Evolutionary conservation across 2,797 vertebrate genomes (phyloP), one percentile per base, ranked within the genome.

Genomic region (Premnoplex brunnescens): DNA sequence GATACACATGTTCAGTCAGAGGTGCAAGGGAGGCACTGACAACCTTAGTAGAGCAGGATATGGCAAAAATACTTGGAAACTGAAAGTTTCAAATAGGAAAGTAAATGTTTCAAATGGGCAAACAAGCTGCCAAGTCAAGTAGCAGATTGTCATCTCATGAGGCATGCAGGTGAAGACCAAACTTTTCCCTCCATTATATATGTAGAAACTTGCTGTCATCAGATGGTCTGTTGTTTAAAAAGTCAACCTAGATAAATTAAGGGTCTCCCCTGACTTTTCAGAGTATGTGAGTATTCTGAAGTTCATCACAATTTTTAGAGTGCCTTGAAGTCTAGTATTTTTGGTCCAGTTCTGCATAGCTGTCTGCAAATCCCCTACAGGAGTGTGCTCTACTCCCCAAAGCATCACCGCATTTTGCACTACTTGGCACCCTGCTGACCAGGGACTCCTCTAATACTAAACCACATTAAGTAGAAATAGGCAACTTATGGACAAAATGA

Each of bases 371-470:
- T 21, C 44, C 52, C n/a, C 24, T 28, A 15, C 49, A 39, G 44
- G 34, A 64, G 4, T 1, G 0, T 30, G 14, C 23, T 82, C 32
- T 56, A 0, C 10, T 79, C 8, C 12, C 6, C 4, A 3, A 28
- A 88, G 67, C 32, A 12, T 37, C 36, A 55, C 16, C 58, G 46
- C 4, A 6, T 62, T 66, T 88, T 75, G 80, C 67, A 51, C 51
- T 1, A 5, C 26, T 79, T 66, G 51, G 48, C 41, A 85, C 21
- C 36, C n/a, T 75, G 68, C 39, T 94, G 76, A 28, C 75, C 68
- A 59, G 30, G 24, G 8, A 28, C 85, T 46, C 58, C 39, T 85
- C 62, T 44, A 58, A 6, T 17, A 44, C 4, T 81, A 54, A 80
- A 51, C 5, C 18, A 72, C 18, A 27, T 77, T 37, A n/a, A 41